A percentile compares a stretch with the other conserved stretches of the same genome.
These are phyloP conservation scores for Pachyuromys duprasi DNA, from an alignment of 2,797 vertebrate genomes.

Conservation along the genomic window DNA sequence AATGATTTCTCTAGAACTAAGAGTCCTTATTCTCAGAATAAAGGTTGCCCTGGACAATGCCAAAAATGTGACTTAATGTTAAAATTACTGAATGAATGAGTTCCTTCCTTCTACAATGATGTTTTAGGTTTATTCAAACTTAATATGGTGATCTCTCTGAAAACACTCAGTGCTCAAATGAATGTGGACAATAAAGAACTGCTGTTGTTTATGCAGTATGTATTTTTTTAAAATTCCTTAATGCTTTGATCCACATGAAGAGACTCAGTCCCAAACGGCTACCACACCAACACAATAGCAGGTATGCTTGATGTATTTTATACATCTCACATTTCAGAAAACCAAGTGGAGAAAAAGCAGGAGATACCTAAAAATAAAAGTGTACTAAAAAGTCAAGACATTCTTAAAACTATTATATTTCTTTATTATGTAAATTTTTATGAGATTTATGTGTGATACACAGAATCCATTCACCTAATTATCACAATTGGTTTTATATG, in stretches of 20 bases:
- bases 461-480: not conserved
- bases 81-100: not conserved
- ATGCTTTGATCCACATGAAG: slow-evolving; percentile 16
- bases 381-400: not conserved
- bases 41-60: not conserved
- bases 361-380: not conserved
- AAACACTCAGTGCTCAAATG: not conserved
- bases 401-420: not conserved
- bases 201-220: not conserved
- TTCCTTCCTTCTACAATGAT: not conserved
- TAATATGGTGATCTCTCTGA: not conserved
- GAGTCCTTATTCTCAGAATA: not conserved
- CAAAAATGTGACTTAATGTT: not conserved
- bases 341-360: not conserved
- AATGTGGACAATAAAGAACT: slow-evolving; percentile 3
- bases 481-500: not conserved
- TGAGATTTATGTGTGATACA: not conserved
- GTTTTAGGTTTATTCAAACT: not conserved
- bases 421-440: not conserved
- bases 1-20: not conserved
- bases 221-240: not conserved
- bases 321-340: not conserved
- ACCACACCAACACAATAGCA: not conserved
- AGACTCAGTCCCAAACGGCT: not conserved
- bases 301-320: not conserved